These are phyloP conservation scores for Trematomus bernacchii DNA, from an alignment of 2,797 vertebrate species.

Conservation along the genomic window DNA sequence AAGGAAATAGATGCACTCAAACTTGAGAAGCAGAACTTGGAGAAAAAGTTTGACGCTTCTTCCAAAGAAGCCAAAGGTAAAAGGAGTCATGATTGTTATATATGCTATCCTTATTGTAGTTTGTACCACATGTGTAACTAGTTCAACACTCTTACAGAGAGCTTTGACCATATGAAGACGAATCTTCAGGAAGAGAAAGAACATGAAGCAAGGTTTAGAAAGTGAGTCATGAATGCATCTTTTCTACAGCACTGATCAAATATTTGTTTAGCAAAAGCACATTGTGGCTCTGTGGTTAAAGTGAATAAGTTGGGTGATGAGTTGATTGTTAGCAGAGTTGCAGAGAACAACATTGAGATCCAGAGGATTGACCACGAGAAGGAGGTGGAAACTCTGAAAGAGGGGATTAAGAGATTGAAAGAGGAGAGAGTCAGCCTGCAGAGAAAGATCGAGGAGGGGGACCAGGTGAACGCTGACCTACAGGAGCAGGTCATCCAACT, in stretches of 20 bases:
- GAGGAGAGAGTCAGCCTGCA: constrained; percentile 86
- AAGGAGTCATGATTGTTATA: background rate
- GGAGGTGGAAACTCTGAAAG: constrained; percentile 86
- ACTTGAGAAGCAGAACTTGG: constrained; percentile 85
- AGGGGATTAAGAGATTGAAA: constrained; percentile 87
- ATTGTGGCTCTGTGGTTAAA: background rate
- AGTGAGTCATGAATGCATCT: constrained; percentile 81
- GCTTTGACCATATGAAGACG: constrained; percentile 90
- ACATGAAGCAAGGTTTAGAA: constrained; percentile 89
- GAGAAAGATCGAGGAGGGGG: constrained; percentile 84
- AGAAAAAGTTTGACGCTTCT: constrained; percentile 84
- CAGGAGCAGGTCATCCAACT: constrained; percentile 90
- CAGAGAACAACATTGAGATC: constrained; percentile 91
- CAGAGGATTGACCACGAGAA: constrained; percentile 90
- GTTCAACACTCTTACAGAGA: constrained; percentile 81
- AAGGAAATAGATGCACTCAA: constrained; percentile 82
- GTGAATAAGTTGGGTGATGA: constrained; percentile 10
- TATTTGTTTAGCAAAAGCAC: background rate
- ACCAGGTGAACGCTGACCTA: constrained; percentile 78
- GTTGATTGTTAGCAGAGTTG: constrained; percentile 81
- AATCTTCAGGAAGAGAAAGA: constrained; percentile 89
- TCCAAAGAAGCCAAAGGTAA: constrained; percentile 90
- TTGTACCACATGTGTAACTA: constrained; percentile 7
- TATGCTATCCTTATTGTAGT: background rate
- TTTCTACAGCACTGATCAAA: background rate